Evolutionary conservation across 2,888 invertebrate genomes (phyloP), one percentile per base, ranked within the genome.

Genomic region (Drosophila mayaguana): DNA sequence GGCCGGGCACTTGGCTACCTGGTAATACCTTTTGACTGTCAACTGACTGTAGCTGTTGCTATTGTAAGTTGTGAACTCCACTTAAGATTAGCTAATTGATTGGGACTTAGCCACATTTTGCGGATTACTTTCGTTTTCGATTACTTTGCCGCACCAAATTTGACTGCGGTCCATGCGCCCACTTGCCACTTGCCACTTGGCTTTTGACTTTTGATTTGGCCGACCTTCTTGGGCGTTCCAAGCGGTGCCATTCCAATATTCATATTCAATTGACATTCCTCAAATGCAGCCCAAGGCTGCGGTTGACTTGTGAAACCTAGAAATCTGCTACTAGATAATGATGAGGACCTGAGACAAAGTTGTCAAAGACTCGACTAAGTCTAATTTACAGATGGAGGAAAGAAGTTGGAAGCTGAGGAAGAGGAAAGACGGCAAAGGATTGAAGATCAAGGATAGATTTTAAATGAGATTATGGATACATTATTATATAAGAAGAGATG

Each of bases 11-110:
- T 38, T 42, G 12, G 42, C 57, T 28, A 56, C 34, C 36, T 32
- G 9, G 50, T 40, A 56, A 69, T 63, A 36, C 32, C 63, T 45
- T 32, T 48, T 38, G 43, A 60, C 38, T 85, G 80, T 85, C 80
- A 67, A 63, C 59, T 38, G 63, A 7, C 18, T 51, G 18, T 28
- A 18, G 14, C 16, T 34, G 40, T 16, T 42, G 48, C 36, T 22
- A 25, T 42, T 61, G 36, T 36, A 34, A 42, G 36, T 46, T 60
- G 51, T 62, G 55, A 48, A 46, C 40, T 53, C 56, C 59, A 66
- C 56, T 45, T 57, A 51, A 69, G 72, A 78, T 68, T 61, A 72
- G 70, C 85, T 84, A 87, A 82, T 82, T 82, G 85, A 82, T 75
- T 75, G 72, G 68, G 61, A 61, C 67, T 76, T 67, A 45, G 56